Evolutionary conservation across 2,113 vertebrate species (phyloP), one percentile per base, ranked within the genome.

Genomic region (Rhinichthys klamathensis): DNA sequence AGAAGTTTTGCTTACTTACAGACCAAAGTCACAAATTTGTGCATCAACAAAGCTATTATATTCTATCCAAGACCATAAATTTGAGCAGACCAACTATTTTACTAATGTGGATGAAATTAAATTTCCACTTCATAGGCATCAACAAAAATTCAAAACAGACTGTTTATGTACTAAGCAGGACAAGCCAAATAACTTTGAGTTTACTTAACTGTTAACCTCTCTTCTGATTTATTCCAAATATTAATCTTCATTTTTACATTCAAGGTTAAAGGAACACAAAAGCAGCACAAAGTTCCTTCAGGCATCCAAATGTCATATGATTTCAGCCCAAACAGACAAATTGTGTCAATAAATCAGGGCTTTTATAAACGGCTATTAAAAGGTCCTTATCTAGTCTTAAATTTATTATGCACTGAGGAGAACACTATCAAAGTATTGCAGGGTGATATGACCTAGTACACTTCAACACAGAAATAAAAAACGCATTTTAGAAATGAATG

Each of bases 331-430:
- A 79, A 84, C 44, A 2, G 23, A 46, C 38, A 61, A 79, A 58
- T 6, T 69, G 30, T 82, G 49, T 65, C 32, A 38, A 85, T 87
- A 85, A 87, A 88, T 83, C 75, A 67, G 4, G 2, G 58, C 73
- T 77, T 60, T 76, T 70, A 85, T 65, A 18, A 86, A 74, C 16
- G 9, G 38, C 25, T 72, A 77, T 84, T n/a, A 78, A 46, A 21
- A 13, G 4, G 8, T 23, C 63, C 35, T 80, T 85, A 85, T 88
- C 70, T 73, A 77, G 25, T 54, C 25, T 16, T 38, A 44, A 18
- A 84, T 90, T 51, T 80, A 78, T 76, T 4, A 32, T 56, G 30
- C 63, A 38, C 25, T 54, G 23, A 74, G 67, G 56, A 80, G 84
- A 82, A 21, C 51, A 30, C n/a, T 23, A 23, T 80, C 27, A 65